phyloP scores from a whole-genome alignment of 1,140 invertebrate genomes.

The Halyomorpha halys region DNA sequence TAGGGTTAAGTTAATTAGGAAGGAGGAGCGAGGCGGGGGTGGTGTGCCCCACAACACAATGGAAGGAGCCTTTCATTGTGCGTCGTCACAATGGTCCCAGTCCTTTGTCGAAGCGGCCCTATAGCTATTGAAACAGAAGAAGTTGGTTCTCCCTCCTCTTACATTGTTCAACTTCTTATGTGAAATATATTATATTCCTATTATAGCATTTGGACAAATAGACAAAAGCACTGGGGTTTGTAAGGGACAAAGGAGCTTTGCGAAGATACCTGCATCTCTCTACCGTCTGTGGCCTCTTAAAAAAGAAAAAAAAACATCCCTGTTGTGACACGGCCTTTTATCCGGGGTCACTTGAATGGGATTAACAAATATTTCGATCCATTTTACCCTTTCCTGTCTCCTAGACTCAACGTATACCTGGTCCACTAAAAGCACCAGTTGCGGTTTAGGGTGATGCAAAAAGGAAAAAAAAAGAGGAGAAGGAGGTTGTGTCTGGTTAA shows the following conservation, averaged over 20 bases:
- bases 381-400: too few species aligned
- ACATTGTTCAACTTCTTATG: slow-evolving; percentile 25
- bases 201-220: slow-evolving; percentile 25
- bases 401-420: too few species aligned
- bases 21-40: not conserved
- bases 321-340: slow-evolving; percentile 10
- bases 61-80: slow-evolving; percentile 1
- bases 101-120: not conserved
- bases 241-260: slow-evolving; percentile 3
- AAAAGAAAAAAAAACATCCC: slow-evolving; percentile 5
- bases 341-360: too few species aligned
- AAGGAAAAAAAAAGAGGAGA: too few species aligned
- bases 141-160: slow-evolving; percentile 17
- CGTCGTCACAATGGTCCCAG: slow-evolving; percentile 1
- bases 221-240: slow-evolving; percentile 16
- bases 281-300: slow-evolving; percentile 4
- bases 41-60: slow-evolving; percentile 3
- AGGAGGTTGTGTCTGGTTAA: too few species aligned
- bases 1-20: not conserved
- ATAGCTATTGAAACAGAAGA: slow-evolving; percentile 24
- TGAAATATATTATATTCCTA: slow-evolving; percentile 26
- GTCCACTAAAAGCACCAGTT: too few species aligned
- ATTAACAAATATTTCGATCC: too few species aligned
- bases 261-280: slow-evolving; percentile 9
- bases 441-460: too few species aligned